phyloP scores from a whole-genome alignment of 2,113 vertebrate species.

The Corvus moneduloides region DNA sequence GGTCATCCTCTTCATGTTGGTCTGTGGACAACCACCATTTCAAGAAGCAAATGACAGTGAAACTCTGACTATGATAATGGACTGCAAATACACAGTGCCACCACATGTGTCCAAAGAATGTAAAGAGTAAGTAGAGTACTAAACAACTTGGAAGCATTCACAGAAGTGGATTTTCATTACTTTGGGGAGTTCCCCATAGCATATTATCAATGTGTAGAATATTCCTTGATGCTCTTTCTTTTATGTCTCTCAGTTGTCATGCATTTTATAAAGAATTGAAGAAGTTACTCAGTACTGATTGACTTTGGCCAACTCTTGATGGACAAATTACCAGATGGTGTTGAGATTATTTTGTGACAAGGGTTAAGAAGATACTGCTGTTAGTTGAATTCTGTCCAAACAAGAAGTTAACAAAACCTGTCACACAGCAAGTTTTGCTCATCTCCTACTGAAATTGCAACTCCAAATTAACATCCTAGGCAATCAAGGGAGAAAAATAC shows the following conservation, averaged over 20 bases:
- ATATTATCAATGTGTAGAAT: neutral
- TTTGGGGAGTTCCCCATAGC: neutral
- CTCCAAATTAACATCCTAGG: neutral
- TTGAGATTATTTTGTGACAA: neutral
- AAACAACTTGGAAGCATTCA: neutral
- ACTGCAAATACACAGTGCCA: conserved; percentile 97
- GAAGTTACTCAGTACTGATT: neutral
- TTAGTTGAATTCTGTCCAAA: neutral
- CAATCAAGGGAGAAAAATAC: neutral
- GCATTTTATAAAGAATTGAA: neutral
- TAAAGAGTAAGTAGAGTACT: conserved; percentile 86
- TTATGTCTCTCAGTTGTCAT: neutral
- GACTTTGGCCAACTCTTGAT: neutral
- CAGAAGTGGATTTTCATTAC: neutral
- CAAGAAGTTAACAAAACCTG: neutral
- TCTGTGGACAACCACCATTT: conserved; percentile 96
- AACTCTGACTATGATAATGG: conserved; percentile 99
- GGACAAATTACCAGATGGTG: neutral
- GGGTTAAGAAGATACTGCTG: neutral
- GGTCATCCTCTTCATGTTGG: conserved; percentile 98
- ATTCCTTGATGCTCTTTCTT: neutral
- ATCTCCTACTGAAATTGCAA: neutral
- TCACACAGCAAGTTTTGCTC: neutral
- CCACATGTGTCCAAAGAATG: conserved; percentile 89
- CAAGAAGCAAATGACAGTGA: conserved; percentile 99